A percentile compares a stretch with the other conserved stretches of the same genome.
Evolutionary conservation across 2,888 invertebrate species (phyloP).

Genomic region (Pollenia labialis): DNA sequence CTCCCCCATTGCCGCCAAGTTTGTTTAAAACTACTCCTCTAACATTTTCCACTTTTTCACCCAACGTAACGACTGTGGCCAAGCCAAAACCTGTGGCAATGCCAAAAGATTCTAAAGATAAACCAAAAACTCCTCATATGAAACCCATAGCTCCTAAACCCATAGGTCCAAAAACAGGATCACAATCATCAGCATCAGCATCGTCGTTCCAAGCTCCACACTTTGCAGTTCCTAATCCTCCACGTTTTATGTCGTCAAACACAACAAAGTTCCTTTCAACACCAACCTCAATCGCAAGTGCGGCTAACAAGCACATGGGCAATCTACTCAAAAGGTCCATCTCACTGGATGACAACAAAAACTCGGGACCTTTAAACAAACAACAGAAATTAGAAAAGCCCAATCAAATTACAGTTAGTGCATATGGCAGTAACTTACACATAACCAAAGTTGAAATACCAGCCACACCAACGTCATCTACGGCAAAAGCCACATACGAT

Average conservation of each 20-base stretch:
- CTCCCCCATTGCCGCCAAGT: slow-evolving; percentile 83
- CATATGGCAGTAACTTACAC: slow-evolving; percentile 62
- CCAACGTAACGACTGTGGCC: slow-evolving; percentile 54
- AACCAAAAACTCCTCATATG: slow-evolving; percentile 63
- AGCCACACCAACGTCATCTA: slow-evolving; percentile 67
- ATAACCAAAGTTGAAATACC: slow-evolving; percentile 69
- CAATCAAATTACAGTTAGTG: slow-evolving; percentile 69
- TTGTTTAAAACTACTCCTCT: slow-evolving; percentile 81
- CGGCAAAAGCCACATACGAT: slow-evolving; percentile 73
- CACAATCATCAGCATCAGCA: slow-evolving; percentile 19
- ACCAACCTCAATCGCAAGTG: slow-evolving; percentile 82
- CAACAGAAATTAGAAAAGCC: slow-evolving; percentile 79
- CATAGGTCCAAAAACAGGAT: slow-evolving; percentile 32
- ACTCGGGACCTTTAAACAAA: slow-evolving; percentile 59
- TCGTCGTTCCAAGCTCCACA: slow-evolving; percentile 74
- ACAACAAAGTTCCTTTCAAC: slow-evolving; percentile 76
- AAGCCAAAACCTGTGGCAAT: slow-evolving; percentile 58
- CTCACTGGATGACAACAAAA: slow-evolving; percentile 80
- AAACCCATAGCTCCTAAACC: slow-evolving; percentile 69
- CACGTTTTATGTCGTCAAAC: slow-evolving; percentile 75
- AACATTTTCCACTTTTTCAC: slow-evolving; percentile 77
- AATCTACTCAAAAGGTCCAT: slow-evolving; percentile 80
- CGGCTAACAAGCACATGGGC: slow-evolving; percentile 80
- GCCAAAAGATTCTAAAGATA: slow-evolving; percentile 56
- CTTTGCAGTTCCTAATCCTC: slow-evolving; percentile 81